Percentiles rank a stretch among this genome's conserved stretches.
These are phyloP conservation scores for Acipenser ruthenus DNA, from an alignment of 2,797 vertebrate genomes.

Conservation along the genomic window DNA sequence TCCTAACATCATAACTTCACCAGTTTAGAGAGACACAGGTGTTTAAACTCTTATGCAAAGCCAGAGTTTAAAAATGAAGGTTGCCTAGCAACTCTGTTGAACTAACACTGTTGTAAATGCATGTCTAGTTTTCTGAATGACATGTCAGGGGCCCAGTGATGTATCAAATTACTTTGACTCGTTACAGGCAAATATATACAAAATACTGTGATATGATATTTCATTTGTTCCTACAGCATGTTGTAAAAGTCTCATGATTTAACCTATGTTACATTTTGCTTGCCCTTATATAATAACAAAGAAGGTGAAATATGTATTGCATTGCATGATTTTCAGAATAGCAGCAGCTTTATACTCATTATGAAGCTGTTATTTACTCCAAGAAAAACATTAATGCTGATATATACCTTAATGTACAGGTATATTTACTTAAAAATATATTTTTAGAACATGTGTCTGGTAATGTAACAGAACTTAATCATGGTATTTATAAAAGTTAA, in stretches of 20 bases:
- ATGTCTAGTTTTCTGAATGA: constrained; percentile 40
- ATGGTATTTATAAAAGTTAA: not conserved
- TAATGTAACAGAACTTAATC: not conserved
- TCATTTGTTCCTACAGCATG: too few relatives aligned
- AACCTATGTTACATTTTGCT: too few relatives aligned
- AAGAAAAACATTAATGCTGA: too few relatives aligned
- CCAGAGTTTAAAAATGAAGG: constrained; percentile 48
- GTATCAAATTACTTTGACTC: constrained; percentile 50
- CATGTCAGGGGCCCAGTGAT: constrained; percentile 39
- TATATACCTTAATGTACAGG: too few relatives aligned
- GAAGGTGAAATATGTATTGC: too few relatives aligned
- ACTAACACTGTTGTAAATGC: constrained; percentile 30
- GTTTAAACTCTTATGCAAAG: constrained; percentile 39
- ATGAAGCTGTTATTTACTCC: too few relatives aligned
- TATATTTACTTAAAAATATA: too few relatives aligned
- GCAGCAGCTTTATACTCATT: too few relatives aligned
- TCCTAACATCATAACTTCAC: constrained; percentile 36
- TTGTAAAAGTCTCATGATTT: too few relatives aligned
- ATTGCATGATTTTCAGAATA: too few relatives aligned
- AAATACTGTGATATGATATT: not conserved
- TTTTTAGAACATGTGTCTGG: too few relatives aligned
- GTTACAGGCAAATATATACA: constrained; percentile 31
- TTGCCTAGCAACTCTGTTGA: constrained; percentile 78
- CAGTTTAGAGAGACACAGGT: constrained; percentile 35
- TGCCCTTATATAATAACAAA: too few relatives aligned